Base-by-base conservation (phyloP, 1,140 invertebrate species). In the Dysdera silvatica region DNA sequence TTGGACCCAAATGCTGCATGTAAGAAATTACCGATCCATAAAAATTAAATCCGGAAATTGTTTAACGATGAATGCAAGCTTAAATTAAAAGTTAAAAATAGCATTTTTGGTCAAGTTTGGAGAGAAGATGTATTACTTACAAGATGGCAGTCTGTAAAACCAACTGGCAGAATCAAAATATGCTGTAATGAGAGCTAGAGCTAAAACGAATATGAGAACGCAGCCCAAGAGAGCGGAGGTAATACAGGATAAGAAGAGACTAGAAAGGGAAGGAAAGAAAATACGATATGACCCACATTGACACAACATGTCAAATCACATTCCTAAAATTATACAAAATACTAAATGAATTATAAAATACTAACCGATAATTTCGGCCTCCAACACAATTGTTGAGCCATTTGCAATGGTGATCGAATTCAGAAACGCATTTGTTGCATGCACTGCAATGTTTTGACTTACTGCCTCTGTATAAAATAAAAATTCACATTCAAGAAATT, bases 361-460 rank as follows among this genome's bases (percentile, higher is more conserved):
- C 67, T 65, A 68, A 78, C 78, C 71, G 77, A 78, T 98, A 98
- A 74, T 98, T 98, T 61, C 89, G 81, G 8, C 81, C 81, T 0
- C 95, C 95, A 24, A 98, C 84, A 78, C 95, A 98, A 74, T 94
- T 94, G 78, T 98, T 98, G 28, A 98, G 78, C 95, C 95, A 98
- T 79, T 95, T 94, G 79, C 94, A 98, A 74, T 97, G 94, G 69
- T 84, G 83, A 69, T 98, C 95, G 77, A 98, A 98, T 33, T 84
- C 82, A 5, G 84, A 83, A 2, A 98, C 86, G 77, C 95, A 98
- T 80, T 98, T 98, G 79, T 98, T 98, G 77, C 95, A 98, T 47
- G 89, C 83, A 67, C 88, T 87, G 72, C 95, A 98, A 76, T 98
- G 95, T 76, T 98, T 98, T 2, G 93, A 76, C 63, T 72, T 74